Evolutionary conservation across 92 coral and sea anemone species (phyloP).

Genomic region (Epizoanthus illoricatus): DNA sequence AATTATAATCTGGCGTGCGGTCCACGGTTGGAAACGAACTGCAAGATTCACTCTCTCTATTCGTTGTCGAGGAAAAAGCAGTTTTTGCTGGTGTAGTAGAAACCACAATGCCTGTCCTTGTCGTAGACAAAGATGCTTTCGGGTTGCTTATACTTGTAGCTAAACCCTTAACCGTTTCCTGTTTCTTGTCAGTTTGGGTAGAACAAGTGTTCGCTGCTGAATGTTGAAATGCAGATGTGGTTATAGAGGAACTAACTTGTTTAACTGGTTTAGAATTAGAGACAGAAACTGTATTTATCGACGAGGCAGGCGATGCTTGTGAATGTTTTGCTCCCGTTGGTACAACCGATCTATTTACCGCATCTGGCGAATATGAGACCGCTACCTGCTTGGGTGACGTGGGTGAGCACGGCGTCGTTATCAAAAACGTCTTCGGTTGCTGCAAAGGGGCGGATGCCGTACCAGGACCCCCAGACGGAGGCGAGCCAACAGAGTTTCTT

Average conservation of each 20-base stretch:
- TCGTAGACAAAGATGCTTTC: neutral
- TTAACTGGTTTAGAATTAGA: neutral
- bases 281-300: too few species aligned
- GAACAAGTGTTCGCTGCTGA: neutral
- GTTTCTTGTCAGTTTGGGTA: slow-evolving; percentile 3
- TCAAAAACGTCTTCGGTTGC: slow-evolving; percentile 2
- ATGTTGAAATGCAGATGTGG: neutral
- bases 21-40: slow-evolving; percentile 5
- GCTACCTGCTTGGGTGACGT: neutral
- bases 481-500: neutral
- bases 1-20: neutral
- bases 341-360: neutral
- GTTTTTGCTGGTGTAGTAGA: neutral
- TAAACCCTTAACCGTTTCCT: neutral
- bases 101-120: neutral
- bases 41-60: neutral
- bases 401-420: neutral
- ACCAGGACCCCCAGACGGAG: neutral
- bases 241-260: too few species aligned
- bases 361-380: neutral
- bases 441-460: neutral
- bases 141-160: neutral
- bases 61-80: neutral
- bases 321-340: neutral
- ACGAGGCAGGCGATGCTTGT: neutral